Evolutionary conservation across 2,797 vertebrate species (phyloP).

Genomic region (Oryzias dopingdopingensis): DNA sequence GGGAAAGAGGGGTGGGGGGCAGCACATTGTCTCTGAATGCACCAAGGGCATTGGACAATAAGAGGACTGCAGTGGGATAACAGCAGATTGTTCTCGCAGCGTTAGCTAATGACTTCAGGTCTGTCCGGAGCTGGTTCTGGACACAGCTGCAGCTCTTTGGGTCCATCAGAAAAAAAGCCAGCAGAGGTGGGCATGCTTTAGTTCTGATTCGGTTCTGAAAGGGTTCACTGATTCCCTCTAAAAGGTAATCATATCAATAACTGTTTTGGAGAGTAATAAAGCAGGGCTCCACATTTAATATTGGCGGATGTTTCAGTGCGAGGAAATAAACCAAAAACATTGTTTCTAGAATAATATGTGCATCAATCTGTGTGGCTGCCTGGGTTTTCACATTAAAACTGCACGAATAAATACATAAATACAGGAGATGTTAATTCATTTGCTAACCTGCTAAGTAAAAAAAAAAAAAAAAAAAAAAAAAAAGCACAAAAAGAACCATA

Average conservation of each 20-base stretch:
- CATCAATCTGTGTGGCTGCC: not conserved
- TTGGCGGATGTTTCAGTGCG: conserved; percentile 34
- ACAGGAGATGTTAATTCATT: no score
- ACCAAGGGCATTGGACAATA: conserved; percentile 67
- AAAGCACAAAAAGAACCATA: not conserved
- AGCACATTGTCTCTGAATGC: conserved; percentile 60
- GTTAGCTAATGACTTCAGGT: conserved; percentile 49
- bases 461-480: not conserved
- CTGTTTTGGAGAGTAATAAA: conserved; percentile 59
- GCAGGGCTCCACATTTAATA: conserved; percentile 75
- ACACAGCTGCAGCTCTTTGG: conserved; percentile 39
- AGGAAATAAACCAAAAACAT: not conserved
- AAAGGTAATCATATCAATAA: no score
- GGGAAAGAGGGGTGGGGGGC: conserved; percentile 28
- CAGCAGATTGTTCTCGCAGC: conserved; percentile 56
- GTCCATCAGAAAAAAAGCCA: conserved; percentile 41
- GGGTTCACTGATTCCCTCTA: no score
- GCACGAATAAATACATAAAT: not conserved
- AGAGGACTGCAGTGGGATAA: conserved; percentile 53
- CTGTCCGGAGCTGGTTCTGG: conserved; percentile 45
- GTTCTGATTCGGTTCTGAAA: no score
- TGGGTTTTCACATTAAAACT: not conserved
- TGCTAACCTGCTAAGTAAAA: not conserved
- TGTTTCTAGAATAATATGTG: conserved; percentile 6
- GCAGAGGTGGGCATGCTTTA: conserved; percentile 25